A percentile compares a stretch with the other conserved stretches of the same genome.
Evolutionary conservation across 2,888 invertebrate genomes (phyloP).

Genomic region (Pandemis cinnamomeana): DNA sequence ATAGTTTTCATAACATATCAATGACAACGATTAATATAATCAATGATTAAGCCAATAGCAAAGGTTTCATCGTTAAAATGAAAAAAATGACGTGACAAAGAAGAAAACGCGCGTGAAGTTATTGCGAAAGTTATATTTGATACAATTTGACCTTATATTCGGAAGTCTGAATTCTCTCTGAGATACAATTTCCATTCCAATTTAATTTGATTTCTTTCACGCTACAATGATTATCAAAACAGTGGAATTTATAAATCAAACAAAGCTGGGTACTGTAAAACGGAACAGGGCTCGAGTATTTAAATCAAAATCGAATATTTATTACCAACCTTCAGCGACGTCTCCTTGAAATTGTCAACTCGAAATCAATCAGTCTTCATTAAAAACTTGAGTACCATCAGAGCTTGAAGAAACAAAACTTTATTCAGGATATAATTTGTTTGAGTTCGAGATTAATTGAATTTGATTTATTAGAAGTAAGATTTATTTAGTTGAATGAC

Average conservation of each 20-base stretch:
- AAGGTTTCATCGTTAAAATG: too few relatives aligned
- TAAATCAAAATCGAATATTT: constrained; percentile 1
- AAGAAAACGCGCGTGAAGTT: too few relatives aligned
- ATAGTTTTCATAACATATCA: too few relatives aligned
- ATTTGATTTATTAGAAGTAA: not conserved
- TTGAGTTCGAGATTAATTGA: constrained; percentile 4
- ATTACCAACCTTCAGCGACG: not conserved
- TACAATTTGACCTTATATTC: too few relatives aligned
- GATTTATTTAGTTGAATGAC: not conserved
- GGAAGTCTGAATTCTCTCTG: too few relatives aligned
- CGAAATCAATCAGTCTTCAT: constrained; percentile 15
- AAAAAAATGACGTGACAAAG: too few relatives aligned
- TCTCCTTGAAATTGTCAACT: not conserved
- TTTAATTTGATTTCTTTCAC: not conserved
- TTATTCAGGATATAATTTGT: not conserved
- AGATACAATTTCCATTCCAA: too few relatives aligned
- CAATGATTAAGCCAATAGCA: too few relatives aligned
- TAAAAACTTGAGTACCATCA: constrained; percentile 4
- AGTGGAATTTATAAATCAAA: not conserved
- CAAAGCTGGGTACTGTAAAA: not conserved
- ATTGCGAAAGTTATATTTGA: too few relatives aligned
- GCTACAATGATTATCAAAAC: not conserved
- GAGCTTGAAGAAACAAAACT: not conserved
- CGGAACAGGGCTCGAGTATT: not conserved
- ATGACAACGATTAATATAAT: too few relatives aligned